Conservation (phyloP, 2,888 invertebrate species). For the Baronia brevicornis region DNA sequence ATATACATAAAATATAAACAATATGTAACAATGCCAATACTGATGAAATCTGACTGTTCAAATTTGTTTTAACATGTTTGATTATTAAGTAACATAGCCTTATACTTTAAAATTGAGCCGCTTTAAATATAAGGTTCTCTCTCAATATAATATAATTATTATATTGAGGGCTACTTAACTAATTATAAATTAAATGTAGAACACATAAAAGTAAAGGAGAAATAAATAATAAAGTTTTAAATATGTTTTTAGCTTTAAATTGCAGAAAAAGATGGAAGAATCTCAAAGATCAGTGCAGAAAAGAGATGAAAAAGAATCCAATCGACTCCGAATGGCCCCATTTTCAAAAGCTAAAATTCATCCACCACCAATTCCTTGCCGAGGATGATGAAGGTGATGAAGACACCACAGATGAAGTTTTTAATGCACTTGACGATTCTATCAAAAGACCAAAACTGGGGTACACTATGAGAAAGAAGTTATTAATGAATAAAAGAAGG, state of each 20-base stretch:
- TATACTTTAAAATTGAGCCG: too few relatives aligned
- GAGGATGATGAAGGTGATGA: constrained; percentile 62
- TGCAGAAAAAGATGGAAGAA: constrained; percentile 71
- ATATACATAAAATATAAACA: too few relatives aligned
- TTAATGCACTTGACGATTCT: constrained; percentile 52
- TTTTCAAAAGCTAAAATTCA: constrained; percentile 57
- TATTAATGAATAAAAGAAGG: constrained; percentile 59
- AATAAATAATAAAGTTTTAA: background rate
- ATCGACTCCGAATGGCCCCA: constrained; percentile 64
- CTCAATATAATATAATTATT: too few relatives aligned
- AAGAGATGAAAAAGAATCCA: constrained; percentile 64
- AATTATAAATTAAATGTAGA: too few relatives aligned
- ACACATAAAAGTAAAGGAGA: too few relatives aligned
- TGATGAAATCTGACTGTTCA: too few relatives aligned
- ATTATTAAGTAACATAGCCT: too few relatives aligned
- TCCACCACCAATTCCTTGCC: constrained; percentile 58
- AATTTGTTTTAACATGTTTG: too few relatives aligned
- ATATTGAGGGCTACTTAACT: too few relatives aligned
- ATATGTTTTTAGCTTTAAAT: constrained; percentile 49
- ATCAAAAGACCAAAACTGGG: constrained; percentile 63
- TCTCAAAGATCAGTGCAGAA: constrained; percentile 66
- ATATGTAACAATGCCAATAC: too few relatives aligned
- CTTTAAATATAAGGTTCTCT: too few relatives aligned
- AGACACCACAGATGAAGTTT: constrained; percentile 55
- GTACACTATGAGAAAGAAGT: constrained; percentile 62